Evolutionary conservation across 2,888 invertebrate genomes (phyloP).

Genomic region (Papilio demoleus): DNA sequence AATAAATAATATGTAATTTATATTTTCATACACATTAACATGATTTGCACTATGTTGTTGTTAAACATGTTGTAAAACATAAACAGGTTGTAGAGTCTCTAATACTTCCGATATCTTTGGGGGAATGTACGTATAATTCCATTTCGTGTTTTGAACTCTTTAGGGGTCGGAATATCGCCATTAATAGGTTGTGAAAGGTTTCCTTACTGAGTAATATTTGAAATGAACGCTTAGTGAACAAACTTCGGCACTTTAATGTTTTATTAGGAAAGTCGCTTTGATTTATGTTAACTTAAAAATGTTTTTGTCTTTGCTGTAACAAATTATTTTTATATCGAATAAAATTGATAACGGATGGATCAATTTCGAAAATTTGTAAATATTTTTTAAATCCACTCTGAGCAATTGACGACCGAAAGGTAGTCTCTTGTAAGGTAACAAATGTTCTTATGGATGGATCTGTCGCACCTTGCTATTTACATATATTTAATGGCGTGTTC

Average conservation of each 20-base stretch:
- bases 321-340: too few relatives aligned
- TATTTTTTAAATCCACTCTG: too few relatives aligned
- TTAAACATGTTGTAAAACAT: constrained; percentile 40
- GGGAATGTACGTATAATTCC: constrained; percentile 75
- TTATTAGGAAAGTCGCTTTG: constrained; percentile 27
- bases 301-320: constrained; percentile 19
- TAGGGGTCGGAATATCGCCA: constrained; percentile 73
- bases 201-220: constrained; percentile 65
- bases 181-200: constrained; percentile 80
- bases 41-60: background rate
- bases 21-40: too few relatives aligned
- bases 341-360: too few relatives aligned
- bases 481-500: background rate
- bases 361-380: too few relatives aligned
- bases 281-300: constrained; percentile 29
- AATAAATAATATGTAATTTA: too few relatives aligned
- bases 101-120: constrained; percentile 79
- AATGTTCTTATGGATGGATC: background rate
- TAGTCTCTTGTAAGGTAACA: too few relatives aligned
- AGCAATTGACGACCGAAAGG: too few relatives aligned
- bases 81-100: constrained; percentile 69
- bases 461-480: background rate
- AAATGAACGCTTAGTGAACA: constrained; percentile 50
- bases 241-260: constrained; percentile 38
- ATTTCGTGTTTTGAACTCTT: constrained; percentile 81